A percentile compares a stretch with the other conserved stretches of the same genome.
phyloP scores from a whole-genome alignment of 2,113 vertebrate species.

The Montifringilla adamsi region DNA sequence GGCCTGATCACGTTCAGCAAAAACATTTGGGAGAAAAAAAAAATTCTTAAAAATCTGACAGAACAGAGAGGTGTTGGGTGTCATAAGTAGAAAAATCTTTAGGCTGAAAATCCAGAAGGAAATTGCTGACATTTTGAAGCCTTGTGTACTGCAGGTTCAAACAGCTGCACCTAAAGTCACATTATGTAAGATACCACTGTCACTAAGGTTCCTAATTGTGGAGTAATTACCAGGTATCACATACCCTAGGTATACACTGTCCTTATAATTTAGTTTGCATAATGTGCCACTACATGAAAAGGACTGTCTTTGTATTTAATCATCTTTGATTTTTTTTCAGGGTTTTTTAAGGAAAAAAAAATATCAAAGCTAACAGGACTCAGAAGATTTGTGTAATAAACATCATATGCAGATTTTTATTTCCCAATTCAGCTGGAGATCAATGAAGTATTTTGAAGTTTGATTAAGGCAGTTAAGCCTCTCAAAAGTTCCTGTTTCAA shows the following conservation, averaged over 20 bases:
- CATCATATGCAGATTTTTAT: slow-evolving; percentile 74
- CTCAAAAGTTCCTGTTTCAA: slow-evolving; percentile 43
- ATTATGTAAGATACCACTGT: background rate
- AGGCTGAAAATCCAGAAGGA: background rate
- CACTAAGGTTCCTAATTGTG: background rate
- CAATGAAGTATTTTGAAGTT: slow-evolving; percentile 70
- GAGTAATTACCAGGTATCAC: background rate
- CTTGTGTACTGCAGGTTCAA: background rate
- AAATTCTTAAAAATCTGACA: background rate
- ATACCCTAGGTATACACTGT: background rate
- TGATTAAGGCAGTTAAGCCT: slow-evolving; percentile 68
- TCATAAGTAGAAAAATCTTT: background rate
- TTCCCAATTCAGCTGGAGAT: slow-evolving; percentile 68
- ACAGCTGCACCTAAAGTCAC: background rate
- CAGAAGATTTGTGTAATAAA: slow-evolving; percentile 76
- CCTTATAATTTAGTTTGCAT: slow-evolving; percentile 67
- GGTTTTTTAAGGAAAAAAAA: slow-evolving; percentile 22
- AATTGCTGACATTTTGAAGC: background rate
- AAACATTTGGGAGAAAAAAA: background rate
- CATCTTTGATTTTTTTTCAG: slow-evolving; percentile 47
- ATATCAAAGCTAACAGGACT: slow-evolving; percentile 77
- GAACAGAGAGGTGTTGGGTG: background rate
- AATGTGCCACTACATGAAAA: slow-evolving; percentile 64
- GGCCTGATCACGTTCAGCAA: background rate
- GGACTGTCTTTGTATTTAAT: slow-evolving; percentile 62